Evolutionary conservation across 2,888 invertebrate genomes (phyloP).

Genomic region (Phengaris arion): DNA sequence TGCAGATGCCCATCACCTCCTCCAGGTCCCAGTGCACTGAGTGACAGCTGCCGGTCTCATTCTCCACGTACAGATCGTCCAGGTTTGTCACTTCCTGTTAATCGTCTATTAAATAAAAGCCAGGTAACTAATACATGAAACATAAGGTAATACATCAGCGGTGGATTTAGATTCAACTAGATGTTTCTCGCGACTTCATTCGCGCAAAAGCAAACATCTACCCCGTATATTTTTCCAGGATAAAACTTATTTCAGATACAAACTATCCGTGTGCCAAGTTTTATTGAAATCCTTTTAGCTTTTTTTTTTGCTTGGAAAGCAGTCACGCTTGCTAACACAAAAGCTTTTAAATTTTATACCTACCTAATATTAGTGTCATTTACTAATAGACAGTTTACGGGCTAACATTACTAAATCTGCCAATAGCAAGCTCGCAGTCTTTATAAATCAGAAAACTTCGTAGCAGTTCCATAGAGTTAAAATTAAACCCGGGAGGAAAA

Average conservation of each 20-base stretch:
- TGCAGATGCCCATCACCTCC: slow-evolving; percentile 69
- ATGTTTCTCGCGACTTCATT: too few species aligned
- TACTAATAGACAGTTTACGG: not conserved
- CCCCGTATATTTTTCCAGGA: too few species aligned
- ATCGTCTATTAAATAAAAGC: not conserved
- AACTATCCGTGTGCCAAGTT: too few species aligned
- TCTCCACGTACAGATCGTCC: slow-evolving; percentile 70
- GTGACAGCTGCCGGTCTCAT: slow-evolving; percentile 57
- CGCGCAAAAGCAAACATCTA: too few species aligned
- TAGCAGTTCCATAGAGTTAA: not conserved
- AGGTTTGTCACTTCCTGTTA: slow-evolving; percentile 66
- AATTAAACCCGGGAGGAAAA: not conserved
- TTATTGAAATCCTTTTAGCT: not conserved
- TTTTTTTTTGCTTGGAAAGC: not conserved
- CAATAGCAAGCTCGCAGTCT: not conserved
- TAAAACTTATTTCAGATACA: too few species aligned
- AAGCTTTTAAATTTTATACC: not conserved
- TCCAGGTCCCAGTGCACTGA: slow-evolving; percentile 73
- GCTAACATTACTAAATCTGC: not conserved
- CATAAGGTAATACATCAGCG: too few species aligned
- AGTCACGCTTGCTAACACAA: not conserved
- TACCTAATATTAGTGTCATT: not conserved
- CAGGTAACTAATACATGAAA: too few species aligned
- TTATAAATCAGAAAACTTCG: not conserved
- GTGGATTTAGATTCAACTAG: too few species aligned